Percentiles rank a stretch among this genome's conserved stretches.
Conservation (phyloP, 2,113 vertebrate genomes). For the Oxyura jamaicensis region DNA sequence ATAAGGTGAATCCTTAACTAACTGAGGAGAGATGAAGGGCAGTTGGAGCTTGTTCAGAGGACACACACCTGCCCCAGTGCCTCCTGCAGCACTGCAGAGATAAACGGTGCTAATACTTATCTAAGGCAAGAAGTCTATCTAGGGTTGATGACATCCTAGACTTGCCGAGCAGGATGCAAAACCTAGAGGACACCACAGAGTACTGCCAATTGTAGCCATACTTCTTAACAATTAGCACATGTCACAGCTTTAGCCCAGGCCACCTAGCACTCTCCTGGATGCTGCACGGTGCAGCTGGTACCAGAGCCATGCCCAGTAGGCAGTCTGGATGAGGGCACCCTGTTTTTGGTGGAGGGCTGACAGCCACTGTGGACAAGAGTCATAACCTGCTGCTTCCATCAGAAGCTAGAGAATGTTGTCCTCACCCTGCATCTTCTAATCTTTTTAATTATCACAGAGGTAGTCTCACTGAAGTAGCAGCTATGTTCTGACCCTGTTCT, state of each 20-base stretch:
- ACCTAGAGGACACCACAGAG: accelerated
- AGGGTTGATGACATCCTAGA: background rate
- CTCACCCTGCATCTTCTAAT: background rate
- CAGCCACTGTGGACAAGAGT: background rate
- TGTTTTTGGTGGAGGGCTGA: background rate
- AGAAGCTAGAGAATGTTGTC: background rate
- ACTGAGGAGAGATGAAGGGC: background rate
- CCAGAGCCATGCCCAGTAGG: constrained; percentile 20
- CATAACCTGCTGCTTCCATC: background rate
- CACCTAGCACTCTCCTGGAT: background rate
- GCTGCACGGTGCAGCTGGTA: background rate
- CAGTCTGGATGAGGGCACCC: background rate
- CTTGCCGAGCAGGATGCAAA: background rate
- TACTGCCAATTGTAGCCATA: background rate
- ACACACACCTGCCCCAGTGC: background rate
- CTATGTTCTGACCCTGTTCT: background rate
- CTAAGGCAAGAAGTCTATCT: background rate
- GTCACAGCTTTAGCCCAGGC: constrained; percentile 8
- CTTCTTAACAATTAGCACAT: constrained; percentile 35
- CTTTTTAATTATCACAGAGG: background rate
- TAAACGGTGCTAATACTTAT: background rate
- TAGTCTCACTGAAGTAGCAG: background rate
- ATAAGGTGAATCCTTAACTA: background rate
- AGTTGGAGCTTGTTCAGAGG: background rate
- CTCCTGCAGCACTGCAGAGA: background rate